A percentile compares a stretch with the other conserved stretches of the same genome.
These are phyloP conservation scores for Gorsachius magnificus DNA, from an alignment of 2,797 vertebrate genomes.

Conservation along the genomic window DNA sequence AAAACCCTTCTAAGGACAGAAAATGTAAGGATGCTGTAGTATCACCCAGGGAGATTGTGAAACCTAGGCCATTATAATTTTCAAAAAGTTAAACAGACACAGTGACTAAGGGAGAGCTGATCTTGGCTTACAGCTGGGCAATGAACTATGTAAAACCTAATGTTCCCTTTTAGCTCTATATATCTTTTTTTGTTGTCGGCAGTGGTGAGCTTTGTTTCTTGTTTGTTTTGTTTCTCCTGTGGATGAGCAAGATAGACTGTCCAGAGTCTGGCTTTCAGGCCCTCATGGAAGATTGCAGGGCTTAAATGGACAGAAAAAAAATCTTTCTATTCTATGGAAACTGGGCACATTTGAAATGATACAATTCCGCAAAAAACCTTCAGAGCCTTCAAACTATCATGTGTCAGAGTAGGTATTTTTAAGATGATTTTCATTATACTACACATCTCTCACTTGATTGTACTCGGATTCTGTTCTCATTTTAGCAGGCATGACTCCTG, in stretches of 20 bases:
- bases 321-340: neutral
- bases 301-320: rapidly evolving
- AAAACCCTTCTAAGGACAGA: neutral
- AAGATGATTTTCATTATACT: neutral
- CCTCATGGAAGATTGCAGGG: neutral
- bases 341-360: neutral
- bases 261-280: neutral
- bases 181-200: neutral
- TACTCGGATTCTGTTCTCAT: neutral
- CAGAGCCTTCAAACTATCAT: neutral
- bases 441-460: neutral
- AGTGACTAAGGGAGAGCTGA: neutral
- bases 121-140: neutral
- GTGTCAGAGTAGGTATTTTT: neutral
- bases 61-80: neutral
- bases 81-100: neutral
- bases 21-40: neutral
- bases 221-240: neutral
- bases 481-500: neutral
- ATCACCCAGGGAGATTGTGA: neutral
- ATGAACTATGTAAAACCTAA: neutral
- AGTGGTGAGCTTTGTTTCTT: neutral
- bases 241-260: neutral
- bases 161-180: neutral
- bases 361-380: neutral